These are phyloP conservation scores for Pseudococcus longispinus DNA, from an alignment of 2,888 invertebrate genomes.

Conservation along the genomic window DNA sequence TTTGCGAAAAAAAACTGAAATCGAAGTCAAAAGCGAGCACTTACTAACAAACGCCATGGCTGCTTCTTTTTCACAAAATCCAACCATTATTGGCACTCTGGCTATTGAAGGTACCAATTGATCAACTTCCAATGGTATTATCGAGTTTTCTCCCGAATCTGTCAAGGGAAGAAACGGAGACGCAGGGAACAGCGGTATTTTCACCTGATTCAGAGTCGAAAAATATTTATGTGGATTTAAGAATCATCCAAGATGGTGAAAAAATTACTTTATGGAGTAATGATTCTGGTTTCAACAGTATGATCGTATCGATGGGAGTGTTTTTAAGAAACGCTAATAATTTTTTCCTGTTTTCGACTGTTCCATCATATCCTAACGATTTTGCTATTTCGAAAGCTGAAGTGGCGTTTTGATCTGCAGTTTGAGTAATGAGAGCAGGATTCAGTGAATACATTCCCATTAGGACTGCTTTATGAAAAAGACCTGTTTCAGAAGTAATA, in stretches of 20 bases:
- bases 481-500: neutral
- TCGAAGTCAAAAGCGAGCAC: neutral
- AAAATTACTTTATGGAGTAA: neutral
- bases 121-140: neutral
- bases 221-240: neutral
- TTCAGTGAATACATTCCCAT: neutral
- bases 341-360: neutral
- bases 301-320: neutral
- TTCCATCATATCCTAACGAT: neutral
- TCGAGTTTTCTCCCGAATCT: neutral
- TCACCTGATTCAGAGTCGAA: neutral
- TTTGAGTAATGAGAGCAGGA: neutral
- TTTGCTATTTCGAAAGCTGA: neutral
- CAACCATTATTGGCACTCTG: neutral
- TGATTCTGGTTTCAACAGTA: neutral
- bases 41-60: neutral
- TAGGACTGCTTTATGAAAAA: neutral
- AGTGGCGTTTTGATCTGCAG: neutral
- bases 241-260: too few relatives aligned
- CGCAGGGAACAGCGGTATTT: neutral
- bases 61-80: conserved; percentile 4
- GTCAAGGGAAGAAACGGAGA: neutral
- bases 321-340: neutral
- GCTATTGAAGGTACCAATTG: neutral
- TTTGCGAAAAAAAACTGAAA: too few relatives aligned